Conservation (phyloP, 2,113 vertebrate genomes). For the Lepisosteus oculatus region DNA sequence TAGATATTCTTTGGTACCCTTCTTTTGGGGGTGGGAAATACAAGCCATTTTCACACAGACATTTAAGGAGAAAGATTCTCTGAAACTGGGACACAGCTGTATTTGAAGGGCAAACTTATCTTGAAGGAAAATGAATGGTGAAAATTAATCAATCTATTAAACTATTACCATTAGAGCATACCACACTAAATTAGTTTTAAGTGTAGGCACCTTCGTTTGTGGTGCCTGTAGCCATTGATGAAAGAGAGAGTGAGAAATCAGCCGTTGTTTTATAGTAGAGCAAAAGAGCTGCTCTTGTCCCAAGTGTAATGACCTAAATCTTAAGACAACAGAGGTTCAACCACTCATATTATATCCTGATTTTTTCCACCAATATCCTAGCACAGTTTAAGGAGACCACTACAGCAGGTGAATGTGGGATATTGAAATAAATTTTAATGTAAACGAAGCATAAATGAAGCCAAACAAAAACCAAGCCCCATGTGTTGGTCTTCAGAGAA, state of each 20-base stretch:
- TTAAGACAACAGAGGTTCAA: slow-evolving; percentile 11
- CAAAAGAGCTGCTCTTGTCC: slow-evolving; percentile 8
- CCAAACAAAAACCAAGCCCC: background rate
- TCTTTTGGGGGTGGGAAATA: background rate
- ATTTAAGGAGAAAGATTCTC: background rate
- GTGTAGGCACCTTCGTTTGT: background rate
- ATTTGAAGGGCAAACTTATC: slow-evolving; percentile 1
- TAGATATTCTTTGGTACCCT: background rate
- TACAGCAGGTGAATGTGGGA: background rate
- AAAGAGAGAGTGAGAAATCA: background rate
- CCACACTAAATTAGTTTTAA: background rate
- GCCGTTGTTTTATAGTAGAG: background rate
- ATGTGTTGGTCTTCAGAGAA: background rate
- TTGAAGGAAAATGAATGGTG: background rate
- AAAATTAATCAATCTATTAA: slow-evolving; percentile 3
- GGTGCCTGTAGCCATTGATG: background rate
- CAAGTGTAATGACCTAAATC: slow-evolving; percentile 28
- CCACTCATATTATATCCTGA: slow-evolving; percentile 20
- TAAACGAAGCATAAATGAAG: background rate
- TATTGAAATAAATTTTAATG: background rate
- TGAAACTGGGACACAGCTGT: background rate
- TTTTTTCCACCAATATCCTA: slow-evolving; percentile 19
- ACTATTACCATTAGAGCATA: background rate
- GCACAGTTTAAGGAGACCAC: background rate
- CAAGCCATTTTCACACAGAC: background rate